Evolutionary conservation across 2,113 vertebrate species (phyloP).

Genomic region (Acrocephalus kingi): DNA sequence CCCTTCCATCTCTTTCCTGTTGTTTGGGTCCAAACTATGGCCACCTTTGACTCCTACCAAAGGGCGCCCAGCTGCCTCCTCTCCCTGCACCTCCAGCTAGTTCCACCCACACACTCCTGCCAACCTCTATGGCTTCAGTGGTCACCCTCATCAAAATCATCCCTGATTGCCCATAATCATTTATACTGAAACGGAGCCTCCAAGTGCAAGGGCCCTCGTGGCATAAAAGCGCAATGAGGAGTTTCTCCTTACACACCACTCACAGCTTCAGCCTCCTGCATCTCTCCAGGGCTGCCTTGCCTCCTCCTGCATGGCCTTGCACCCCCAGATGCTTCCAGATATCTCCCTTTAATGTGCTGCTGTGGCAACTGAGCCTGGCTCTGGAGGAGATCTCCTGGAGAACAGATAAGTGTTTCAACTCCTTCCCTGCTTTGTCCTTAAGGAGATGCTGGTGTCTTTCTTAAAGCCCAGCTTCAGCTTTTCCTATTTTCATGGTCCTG

Average conservation of each 20-base stretch:
- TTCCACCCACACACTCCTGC: neutral
- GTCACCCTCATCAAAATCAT: neutral
- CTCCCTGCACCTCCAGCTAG: neutral
- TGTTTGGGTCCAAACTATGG: neutral
- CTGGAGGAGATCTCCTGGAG: neutral
- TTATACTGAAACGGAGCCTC: neutral
- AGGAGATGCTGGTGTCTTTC: neutral
- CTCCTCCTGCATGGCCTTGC: neutral
- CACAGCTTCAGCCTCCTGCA: neutral
- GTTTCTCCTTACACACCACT: neutral
- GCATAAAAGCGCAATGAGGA: neutral
- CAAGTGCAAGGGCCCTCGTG: neutral
- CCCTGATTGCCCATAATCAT: neutral
- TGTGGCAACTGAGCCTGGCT: neutral
- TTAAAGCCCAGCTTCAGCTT: neutral
- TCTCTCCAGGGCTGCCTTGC: neutral
- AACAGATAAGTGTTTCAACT: neutral
- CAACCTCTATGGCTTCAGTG: neutral
- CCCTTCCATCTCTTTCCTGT: neutral
- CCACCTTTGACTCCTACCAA: neutral
- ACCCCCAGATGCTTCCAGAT: neutral
- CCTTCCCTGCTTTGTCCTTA: neutral
- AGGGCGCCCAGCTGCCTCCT: neutral
- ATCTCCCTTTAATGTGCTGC: neutral
- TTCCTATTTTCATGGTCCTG: conserved; percentile 5